Base-by-base conservation (phyloP, 2,113 vertebrate genomes). In the Pomatorhinus ruficollis region DNA sequence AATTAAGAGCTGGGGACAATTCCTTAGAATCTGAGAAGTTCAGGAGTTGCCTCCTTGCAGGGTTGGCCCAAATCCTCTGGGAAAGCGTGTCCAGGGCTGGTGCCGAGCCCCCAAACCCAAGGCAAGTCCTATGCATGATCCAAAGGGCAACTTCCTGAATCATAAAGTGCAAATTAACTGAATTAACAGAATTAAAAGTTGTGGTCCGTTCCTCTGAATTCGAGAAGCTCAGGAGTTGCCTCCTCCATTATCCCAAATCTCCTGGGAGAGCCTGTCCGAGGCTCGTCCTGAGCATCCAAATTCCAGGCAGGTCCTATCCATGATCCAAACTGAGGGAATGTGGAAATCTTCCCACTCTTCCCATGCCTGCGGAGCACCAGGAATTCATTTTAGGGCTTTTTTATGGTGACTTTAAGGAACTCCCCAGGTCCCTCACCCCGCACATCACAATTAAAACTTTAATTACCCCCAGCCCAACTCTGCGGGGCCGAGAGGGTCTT, bases 301-400 rank as follows among this genome's bases (percentile, higher is more conserved):
- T 4, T 20, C 2, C 8, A n/a, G 20, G 2, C 54, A 11, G n/a
- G 9, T 35, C 56, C n/a, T 7, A 11, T 35, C 57, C 57, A 2
- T 0, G 7, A 44, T 27, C 33, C 60, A 9, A n/a, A 24, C 23
- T 0, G 39, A 63, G 23, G 2, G 2, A 8, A 4, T 5, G 9
- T 47, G 49, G 61, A 52, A 68, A 4, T 1, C 7, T 57, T n/a
- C 27, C 40, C 14, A 6, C 40, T 12, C 14, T 30, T 5, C 8
- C 21, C 4, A 1, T 6, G 14, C 19, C 47, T 25, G 25, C 5
- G 11, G 7, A 47, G 22, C 53, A 40, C 35, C 44, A 20, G 12
- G 30, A 80, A 49, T 7, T 42, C 11, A 42, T 56, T 88, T 69
- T 16, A 76, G 49, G 33, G 63, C 8, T 4, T 5, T 61, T 90